Percentiles rank a stretch among this genome's conserved stretches.
Evolutionary conservation across 2,888 invertebrate genomes (phyloP).

Genomic region (Thecophora atra): DNA sequence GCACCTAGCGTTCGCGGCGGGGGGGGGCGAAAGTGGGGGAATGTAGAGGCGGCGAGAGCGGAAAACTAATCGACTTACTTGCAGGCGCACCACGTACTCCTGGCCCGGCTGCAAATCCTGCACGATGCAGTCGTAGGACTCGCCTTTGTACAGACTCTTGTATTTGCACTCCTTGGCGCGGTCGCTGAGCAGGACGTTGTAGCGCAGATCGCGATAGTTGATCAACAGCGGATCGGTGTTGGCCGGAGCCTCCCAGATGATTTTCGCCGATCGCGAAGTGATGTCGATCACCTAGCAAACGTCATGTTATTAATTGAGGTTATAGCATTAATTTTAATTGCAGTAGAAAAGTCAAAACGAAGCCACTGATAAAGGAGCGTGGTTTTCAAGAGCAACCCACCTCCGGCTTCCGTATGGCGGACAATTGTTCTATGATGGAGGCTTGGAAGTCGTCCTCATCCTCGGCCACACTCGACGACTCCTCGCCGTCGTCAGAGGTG

Average conservation of each 20-base stretch:
- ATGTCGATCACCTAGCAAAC: slow-evolving; percentile 80
- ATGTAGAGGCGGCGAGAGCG: too few species aligned
- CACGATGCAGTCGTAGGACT: slow-evolving; percentile 80
- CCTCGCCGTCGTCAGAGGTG: slow-evolving; percentile 84
- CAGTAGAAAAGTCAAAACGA: background rate
- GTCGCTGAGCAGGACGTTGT: slow-evolving; percentile 84
- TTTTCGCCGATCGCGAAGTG: slow-evolving; percentile 83
- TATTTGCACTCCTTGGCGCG: slow-evolving; percentile 82
- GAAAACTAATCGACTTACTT: slow-evolving; percentile 67
- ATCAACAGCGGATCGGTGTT: slow-evolving; percentile 56
- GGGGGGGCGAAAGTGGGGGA: background rate
- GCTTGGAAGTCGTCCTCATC: slow-evolving; percentile 79
- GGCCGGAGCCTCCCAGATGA: slow-evolving; percentile 81
- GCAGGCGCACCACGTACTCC: slow-evolving; percentile 84
- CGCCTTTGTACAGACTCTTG: slow-evolving; percentile 84
- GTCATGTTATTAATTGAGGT: background rate
- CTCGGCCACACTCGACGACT: slow-evolving; percentile 77
- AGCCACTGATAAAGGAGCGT: too few species aligned
- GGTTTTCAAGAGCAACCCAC: slow-evolving; percentile 65
- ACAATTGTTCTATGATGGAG: slow-evolving; percentile 76
- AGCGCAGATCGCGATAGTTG: slow-evolving; percentile 69
- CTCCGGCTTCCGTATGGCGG: slow-evolving; percentile 79
- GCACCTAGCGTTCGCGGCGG: slow-evolving; percentile 47
- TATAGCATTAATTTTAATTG: background rate
- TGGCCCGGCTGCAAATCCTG: slow-evolving; percentile 88